These are phyloP conservation scores for Ceratina japonica DNA, from an alignment of 1,140 invertebrate genomes.

Conservation along the genomic window DNA sequence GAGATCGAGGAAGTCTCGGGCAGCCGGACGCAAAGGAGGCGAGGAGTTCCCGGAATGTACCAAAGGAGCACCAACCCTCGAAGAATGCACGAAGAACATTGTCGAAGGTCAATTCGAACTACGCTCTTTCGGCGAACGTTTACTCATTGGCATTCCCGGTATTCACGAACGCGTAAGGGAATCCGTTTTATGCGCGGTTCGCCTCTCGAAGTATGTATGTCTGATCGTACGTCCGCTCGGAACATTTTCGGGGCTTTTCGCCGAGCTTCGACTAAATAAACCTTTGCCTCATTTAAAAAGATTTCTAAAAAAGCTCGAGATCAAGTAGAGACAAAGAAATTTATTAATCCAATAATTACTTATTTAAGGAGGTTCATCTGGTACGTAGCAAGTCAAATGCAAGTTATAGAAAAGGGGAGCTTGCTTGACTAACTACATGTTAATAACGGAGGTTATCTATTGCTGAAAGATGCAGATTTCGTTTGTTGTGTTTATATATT, in stretches of 20 bases:
- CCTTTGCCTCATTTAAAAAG: too few relatives aligned
- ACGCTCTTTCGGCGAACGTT: conserved; percentile 23
- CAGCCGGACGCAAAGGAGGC: conserved; percentile 44
- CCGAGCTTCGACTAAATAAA: too few relatives aligned
- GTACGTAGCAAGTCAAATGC: too few relatives aligned
- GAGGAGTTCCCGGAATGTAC: conserved; percentile 49
- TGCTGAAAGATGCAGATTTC: too few relatives aligned
- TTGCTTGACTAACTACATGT: too few relatives aligned
- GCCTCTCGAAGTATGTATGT: not conserved
- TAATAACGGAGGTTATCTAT: too few relatives aligned
- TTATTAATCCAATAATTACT: too few relatives aligned
- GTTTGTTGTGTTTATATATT: too few relatives aligned
- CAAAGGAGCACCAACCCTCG: conserved; percentile 54
- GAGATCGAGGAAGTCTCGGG: conserved; percentile 46
- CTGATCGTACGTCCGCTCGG: not conserved
- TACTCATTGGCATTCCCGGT: conserved; percentile 33
- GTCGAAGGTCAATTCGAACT: conserved; percentile 61
- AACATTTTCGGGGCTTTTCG: too few relatives aligned
- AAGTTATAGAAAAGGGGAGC: too few relatives aligned
- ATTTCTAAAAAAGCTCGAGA: not conserved
- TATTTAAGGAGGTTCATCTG: too few relatives aligned
- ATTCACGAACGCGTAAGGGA: conserved; percentile 29
- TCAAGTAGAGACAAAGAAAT: not conserved
- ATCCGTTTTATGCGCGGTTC: conserved; percentile 11
- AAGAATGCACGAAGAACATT: conserved; percentile 65